These are phyloP conservation scores for Aethes cnicana DNA, from an alignment of 2,888 invertebrate species.

Conservation along the genomic window DNA sequence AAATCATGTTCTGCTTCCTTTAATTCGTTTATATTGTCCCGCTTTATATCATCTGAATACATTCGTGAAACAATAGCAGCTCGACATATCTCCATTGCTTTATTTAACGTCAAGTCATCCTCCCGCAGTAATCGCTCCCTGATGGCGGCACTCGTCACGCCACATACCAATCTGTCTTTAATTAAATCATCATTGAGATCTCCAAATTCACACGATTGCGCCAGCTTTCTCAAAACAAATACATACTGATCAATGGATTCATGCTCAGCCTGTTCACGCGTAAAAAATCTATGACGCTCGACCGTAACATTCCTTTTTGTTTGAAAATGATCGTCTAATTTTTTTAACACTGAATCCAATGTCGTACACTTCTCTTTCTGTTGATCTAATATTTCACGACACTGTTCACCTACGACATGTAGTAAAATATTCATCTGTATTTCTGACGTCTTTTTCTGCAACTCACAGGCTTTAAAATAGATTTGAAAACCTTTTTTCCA, in stretches of 20 bases:
- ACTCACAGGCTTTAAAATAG: background rate
- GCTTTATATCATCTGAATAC: background rate
- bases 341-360: background rate
- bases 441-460: background rate
- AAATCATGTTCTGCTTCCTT: background rate
- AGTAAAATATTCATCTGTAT: background rate
- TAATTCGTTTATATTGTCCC: background rate
- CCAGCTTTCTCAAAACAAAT: background rate
- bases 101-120: background rate
- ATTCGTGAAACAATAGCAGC: background rate
- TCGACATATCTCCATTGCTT: slow-evolving; percentile 1
- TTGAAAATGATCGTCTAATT: background rate
- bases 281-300: slow-evolving; percentile 6
- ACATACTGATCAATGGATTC: slow-evolving; percentile 2
- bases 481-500: background rate
- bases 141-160: background rate
- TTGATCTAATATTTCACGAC: background rate
- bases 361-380: background rate
- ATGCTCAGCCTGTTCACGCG: background rate
- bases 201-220: background rate
- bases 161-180: background rate
- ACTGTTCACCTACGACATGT: background rate
- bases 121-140: background rate
- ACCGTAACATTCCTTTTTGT: slow-evolving; percentile 6
- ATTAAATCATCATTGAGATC: background rate